Percentiles rank a stretch among this genome's conserved stretches.
phyloP scores from a whole-genome alignment of 2,888 invertebrate genomes.

The Rhagium mordax region DNA sequence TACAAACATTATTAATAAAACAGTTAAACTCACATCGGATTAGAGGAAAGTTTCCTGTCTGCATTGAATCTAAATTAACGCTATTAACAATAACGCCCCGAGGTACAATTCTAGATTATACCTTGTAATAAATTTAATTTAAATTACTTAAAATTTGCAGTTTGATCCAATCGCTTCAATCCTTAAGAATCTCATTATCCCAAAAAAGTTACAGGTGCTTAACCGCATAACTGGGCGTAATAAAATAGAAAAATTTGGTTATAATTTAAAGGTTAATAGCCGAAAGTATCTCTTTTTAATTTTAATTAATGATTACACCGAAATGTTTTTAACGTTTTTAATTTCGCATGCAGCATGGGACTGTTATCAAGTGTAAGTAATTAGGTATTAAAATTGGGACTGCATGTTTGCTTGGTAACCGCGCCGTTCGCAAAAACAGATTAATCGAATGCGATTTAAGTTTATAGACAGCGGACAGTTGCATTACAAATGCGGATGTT shows the following conservation, averaged over 20 bases:
- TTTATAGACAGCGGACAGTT: neutral
- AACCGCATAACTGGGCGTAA: constrained; percentile 12
- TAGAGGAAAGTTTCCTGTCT: constrained; percentile 14
- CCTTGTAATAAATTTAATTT: constrained; percentile 23
- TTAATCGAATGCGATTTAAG: neutral
- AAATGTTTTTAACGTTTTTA: constrained; percentile 8
- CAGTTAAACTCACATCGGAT: constrained; percentile 25
- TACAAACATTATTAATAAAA: constrained; percentile 23
- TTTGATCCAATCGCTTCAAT: constrained; percentile 29
- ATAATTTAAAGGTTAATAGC: constrained; percentile 29
- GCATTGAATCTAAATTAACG: constrained; percentile 21
- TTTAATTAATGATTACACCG: constrained; percentile 25
- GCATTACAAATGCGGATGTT: no score
- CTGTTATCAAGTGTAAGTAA: constrained; percentile 7
- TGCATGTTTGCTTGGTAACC: neutral
- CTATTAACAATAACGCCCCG: constrained; percentile 27
- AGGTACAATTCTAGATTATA: constrained; percentile 28
- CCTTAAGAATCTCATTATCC: constrained; percentile 34
- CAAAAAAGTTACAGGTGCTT: constrained; percentile 24
- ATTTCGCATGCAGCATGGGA: neutral
- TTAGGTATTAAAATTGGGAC: neutral
- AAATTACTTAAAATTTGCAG: constrained; percentile 30
- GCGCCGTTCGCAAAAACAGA: neutral
- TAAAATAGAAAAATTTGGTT: constrained; percentile 21
- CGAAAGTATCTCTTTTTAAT: constrained; percentile 7